phyloP scores from a whole-genome alignment of 1,140 invertebrate species.

The Nasonia vitripennis region DNA sequence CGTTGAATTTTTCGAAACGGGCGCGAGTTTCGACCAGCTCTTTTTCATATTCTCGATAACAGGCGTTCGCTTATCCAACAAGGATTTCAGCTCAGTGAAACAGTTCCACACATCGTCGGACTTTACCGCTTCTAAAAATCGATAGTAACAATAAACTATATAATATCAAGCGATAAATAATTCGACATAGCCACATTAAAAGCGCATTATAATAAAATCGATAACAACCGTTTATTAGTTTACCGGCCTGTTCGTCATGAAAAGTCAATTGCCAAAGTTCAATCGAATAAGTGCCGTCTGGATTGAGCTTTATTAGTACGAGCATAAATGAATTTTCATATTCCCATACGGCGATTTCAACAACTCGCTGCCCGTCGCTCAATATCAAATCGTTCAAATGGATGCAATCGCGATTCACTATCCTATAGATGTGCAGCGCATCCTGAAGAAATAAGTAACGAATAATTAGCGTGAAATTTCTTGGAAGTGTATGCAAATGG shows the following conservation, averaged over 20 bases:
- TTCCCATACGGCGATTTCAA: slow-evolving; percentile 6
- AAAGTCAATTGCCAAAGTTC: slow-evolving; percentile 32
- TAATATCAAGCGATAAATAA: too few species aligned
- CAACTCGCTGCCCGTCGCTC: not conserved
- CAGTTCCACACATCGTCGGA: not conserved
- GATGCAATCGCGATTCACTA: not conserved
- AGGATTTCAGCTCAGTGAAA: not conserved
- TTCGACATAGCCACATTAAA: not conserved
- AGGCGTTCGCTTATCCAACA: not conserved
- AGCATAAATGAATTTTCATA: slow-evolving; percentile 7
- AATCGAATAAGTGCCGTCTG: not conserved
- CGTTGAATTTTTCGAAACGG: not conserved
- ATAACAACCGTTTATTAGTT: not conserved
- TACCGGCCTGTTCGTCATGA: not conserved
- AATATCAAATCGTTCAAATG: slow-evolving; percentile 11
- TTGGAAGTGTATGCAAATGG: not conserved
- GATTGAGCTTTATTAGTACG: slow-evolving; percentile 1
- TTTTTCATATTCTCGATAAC: not conserved
- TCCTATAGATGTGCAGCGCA: not conserved
- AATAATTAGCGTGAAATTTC: not conserved
- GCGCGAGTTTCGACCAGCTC: not conserved
- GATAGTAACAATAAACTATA: too few species aligned
- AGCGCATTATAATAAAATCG: not conserved
- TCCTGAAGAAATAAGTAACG: not conserved
- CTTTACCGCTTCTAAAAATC: not conserved